Evolutionary conservation across 2,113 vertebrate species (phyloP).

Genomic region (Microtus pennsylvanicus): DNA sequence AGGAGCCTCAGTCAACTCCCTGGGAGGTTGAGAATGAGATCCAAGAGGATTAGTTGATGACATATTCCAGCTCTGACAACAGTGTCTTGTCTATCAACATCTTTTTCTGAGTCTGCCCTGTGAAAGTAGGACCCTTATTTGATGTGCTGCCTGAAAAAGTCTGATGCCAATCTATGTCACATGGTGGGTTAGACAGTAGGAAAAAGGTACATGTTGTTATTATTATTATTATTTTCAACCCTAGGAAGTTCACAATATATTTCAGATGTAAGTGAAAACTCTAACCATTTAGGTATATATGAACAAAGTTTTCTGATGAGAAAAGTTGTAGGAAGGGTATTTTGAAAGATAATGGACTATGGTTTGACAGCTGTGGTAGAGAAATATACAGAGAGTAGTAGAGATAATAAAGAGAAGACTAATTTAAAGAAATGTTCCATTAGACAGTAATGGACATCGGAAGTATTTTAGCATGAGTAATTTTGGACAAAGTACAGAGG

Average conservation of each 20-base stretch:
- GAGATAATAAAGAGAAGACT: not conserved
- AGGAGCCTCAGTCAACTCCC: not conserved
- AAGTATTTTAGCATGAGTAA: slow-evolving; percentile 35
- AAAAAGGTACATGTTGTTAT: not conserved
- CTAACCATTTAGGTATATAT: not conserved
- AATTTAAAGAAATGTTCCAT: not conserved
- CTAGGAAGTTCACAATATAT: not conserved
- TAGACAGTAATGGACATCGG: not conserved
- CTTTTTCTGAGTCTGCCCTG: not conserved
- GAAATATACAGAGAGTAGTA: not conserved
- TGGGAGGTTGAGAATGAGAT: slow-evolving; percentile 32
- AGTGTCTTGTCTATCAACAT: slow-evolving; percentile 35
- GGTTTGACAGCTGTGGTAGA: not conserved
- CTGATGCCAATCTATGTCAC: not conserved
- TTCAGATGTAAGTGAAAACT: slow-evolving; percentile 23
- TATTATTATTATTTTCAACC: not conserved
- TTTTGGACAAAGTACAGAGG: slow-evolving; percentile 12
- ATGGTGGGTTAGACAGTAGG: not conserved
- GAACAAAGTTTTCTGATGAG: slow-evolving; percentile 30
- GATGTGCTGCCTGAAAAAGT: not conserved
- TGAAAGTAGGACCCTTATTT: slow-evolving; percentile 56
- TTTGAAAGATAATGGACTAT: slow-evolving; percentile 26
- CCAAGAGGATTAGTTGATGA: slow-evolving; percentile 42
- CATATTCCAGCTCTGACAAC: slow-evolving; percentile 56
- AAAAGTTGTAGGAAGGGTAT: slow-evolving; percentile 11